A percentile compares a stretch with the other conserved stretches of the same genome.
Evolutionary conservation across 37 sponge, comb jelly and placozoan genomes (phyloP).

Genomic region (Spongilla lacustris): DNA sequence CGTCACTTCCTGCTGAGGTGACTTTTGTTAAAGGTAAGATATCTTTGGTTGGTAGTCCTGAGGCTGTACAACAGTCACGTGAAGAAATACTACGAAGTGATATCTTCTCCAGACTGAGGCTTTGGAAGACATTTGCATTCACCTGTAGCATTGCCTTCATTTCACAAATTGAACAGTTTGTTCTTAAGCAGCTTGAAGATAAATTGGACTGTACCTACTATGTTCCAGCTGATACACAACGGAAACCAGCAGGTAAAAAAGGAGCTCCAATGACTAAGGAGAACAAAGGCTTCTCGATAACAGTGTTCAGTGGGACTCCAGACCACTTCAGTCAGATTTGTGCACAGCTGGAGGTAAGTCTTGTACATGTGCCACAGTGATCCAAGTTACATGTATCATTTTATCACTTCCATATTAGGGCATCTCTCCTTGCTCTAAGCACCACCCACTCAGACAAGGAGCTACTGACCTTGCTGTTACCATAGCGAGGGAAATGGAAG

Average conservation of each 20-base stretch:
- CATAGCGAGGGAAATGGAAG: neutral
- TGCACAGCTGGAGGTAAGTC: neutral
- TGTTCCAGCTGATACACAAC: neutral
- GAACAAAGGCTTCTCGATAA: slow-evolving; percentile 6
- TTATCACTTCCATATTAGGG: neutral
- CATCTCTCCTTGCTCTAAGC: slow-evolving; percentile 7
- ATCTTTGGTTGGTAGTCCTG: slow-evolving; percentile 10
- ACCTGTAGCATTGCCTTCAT: slow-evolving; percentile 19
- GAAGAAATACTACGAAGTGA: neutral
- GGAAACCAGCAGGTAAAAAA: neutral
- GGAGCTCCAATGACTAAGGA: neutral
- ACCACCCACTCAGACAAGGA: neutral
- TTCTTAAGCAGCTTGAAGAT: neutral
- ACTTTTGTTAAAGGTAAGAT: neutral
- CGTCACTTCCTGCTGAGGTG: neutral
- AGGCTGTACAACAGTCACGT: neutral
- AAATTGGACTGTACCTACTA: neutral
- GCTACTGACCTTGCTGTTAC: slow-evolving; percentile 9
- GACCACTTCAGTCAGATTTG: slow-evolving; percentile 19
- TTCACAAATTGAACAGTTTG: slow-evolving; percentile 34
- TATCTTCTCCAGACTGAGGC: neutral
- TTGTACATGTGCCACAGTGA: no score
- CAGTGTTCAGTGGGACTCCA: slow-evolving; percentile 18
- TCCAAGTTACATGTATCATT: neutral
- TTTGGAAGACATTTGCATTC: neutral